Evolutionary conservation across 2,113 vertebrate genomes (phyloP).

Genomic region (Burhinus bistriatus): DNA sequence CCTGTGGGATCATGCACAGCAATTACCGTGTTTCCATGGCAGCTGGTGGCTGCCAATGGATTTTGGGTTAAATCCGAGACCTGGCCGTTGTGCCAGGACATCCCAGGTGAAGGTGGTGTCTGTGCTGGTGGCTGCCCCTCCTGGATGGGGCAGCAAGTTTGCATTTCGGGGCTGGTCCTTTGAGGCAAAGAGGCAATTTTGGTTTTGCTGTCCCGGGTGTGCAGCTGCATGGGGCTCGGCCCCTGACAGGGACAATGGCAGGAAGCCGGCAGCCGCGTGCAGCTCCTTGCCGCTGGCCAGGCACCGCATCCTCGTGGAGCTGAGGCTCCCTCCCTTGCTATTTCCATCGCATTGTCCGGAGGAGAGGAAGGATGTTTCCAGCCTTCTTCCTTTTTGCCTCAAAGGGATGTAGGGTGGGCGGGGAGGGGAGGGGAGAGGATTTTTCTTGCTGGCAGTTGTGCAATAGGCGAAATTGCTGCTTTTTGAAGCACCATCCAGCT

Average conservation of each 20-base stretch:
- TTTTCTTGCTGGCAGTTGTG: not conserved
- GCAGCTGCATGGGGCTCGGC: not conserved
- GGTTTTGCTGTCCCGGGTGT: not conserved
- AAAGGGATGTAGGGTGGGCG: not conserved
- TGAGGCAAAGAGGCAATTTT: not conserved
- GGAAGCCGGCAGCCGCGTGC: not conserved
- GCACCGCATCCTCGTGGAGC: not conserved
- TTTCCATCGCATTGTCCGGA: constrained; percentile 37
- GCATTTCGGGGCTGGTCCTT: accelerated
- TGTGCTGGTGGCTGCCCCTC: accelerated
- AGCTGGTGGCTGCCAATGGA: not conserved
- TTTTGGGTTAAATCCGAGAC: accelerated
- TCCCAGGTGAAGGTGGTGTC: not conserved
- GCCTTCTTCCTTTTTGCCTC: constrained; percentile 31
- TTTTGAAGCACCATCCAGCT: not conserved
- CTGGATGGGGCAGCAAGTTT: accelerated
- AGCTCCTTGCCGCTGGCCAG: not conserved
- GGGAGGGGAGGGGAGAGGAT: not conserved
- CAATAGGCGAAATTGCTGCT: not conserved
- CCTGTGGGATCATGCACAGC: accelerated
- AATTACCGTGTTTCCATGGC: accelerated
- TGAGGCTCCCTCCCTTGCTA: constrained; percentile 1
- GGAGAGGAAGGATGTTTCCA: constrained; percentile 58
- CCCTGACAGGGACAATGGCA: not conserved
- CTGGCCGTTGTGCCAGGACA: accelerated